These are phyloP conservation scores for Sterna hirundo DNA, from an alignment of 2,113 vertebrate species.

Conservation along the genomic window DNA sequence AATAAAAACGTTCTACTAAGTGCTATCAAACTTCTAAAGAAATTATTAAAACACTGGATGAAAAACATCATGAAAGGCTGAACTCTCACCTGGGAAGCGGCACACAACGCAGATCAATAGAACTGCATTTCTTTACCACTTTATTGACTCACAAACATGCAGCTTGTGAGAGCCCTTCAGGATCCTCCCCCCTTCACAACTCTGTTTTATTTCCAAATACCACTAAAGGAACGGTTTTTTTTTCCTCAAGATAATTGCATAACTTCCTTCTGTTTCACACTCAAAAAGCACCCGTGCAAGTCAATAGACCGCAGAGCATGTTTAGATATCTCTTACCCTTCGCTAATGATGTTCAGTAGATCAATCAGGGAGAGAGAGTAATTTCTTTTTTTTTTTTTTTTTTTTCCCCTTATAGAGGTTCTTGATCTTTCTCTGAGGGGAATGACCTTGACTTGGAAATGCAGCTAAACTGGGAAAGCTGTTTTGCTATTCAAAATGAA, in stretches of 20 bases:
- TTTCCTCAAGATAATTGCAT: neutral
- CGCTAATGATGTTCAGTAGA: neutral
- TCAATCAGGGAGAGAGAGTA: neutral
- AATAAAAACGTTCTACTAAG: neutral
- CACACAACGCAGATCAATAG: neutral
- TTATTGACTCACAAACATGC: neutral
- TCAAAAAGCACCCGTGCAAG: neutral
- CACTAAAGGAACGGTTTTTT: neutral
- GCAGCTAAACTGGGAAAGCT: constrained; percentile 27
- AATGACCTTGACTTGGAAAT: constrained; percentile 43
- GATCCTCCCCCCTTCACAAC: neutral
- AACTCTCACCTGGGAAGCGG: neutral
- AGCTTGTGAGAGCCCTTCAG: neutral
- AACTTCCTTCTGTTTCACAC: constrained; percentile 18
- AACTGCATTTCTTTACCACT: neutral
- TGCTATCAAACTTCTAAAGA: neutral
- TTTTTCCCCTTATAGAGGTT: neutral
- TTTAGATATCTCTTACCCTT: constrained; percentile 16
- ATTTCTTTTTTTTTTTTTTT: neutral
- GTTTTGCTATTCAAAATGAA: constrained; percentile 54
- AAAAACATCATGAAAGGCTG: neutral
- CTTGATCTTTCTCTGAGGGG: constrained; percentile 30
- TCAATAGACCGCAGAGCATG: neutral
- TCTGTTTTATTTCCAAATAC: constrained; percentile 3
- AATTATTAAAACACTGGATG: neutral